Base-by-base conservation (phyloP, 2,113 vertebrate species). In the Cacatua alba region DNA sequence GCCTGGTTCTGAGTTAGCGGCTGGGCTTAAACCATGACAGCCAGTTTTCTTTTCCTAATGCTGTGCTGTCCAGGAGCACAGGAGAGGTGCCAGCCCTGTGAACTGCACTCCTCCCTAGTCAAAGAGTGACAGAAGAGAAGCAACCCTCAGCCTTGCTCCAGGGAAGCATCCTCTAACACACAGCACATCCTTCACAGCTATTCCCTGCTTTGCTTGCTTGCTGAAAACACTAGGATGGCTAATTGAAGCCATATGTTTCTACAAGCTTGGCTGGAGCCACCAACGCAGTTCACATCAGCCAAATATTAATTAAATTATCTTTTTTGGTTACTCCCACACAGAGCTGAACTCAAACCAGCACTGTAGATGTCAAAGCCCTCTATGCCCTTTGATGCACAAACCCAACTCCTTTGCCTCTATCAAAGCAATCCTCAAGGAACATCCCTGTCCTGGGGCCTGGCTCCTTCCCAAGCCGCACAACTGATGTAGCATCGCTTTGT, bases 401-500 rank as follows among this genome's bases (percentile, higher is more conserved):
- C 1, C 5, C 29, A 7, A 4, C 31, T 43, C 48, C 82, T 75
- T 51, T 11, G 17, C 33, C 24, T 33, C 46, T 53, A 2, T 10
- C 80, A 19, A 18, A 59, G 75, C 43, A 17, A 28, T 31, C 76
- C 57, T 57, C 11, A 33, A 37, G 79, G 68, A 95, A 48, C 80
- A 78, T 55, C 85, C 33, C 76, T 77, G 75, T 41, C 44, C 71
- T 18, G 78, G 62, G 41, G 20, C n/a, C 55, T 1, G 3, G 8
- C 4, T 55, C 70, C 55, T 60, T 4, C 53, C 55, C 1, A 67
- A 52, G 31, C 31, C 20, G 44, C 68, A 17, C 35, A 1, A 1
- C 10, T 1, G 20, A 0, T 23, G 26, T 3, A 43, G 25, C 88
- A 17, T 19, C 4, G 3, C 55, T 17, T 7, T 1, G 31, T 6